Evolutionary conservation across 2,797 vertebrate genomes (phyloP).

Genomic region (Aulostomus chinensis): DNA sequence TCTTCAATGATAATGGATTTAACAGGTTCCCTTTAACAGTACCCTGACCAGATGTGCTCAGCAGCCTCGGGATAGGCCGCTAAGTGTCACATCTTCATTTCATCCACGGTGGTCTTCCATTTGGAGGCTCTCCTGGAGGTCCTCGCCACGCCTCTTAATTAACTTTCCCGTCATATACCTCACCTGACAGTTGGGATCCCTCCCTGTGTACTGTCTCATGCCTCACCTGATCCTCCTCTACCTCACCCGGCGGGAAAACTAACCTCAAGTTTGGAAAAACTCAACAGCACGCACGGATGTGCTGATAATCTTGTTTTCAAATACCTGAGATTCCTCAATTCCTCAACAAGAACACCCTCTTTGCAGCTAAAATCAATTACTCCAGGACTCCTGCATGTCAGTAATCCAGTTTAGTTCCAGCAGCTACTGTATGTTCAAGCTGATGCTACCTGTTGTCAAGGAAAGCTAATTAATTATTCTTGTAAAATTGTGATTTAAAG

Average conservation of each 20-base stretch:
- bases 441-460: too few relatives aligned
- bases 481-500: too few relatives aligned
- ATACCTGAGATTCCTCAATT: too few relatives aligned
- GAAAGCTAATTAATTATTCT: too few relatives aligned
- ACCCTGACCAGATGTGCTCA: slow-evolving; percentile 65
- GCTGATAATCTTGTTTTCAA: slow-evolving; percentile 9
- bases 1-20: slow-evolving; percentile 68
- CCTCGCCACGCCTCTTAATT: slow-evolving; percentile 4
- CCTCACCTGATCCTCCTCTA: not conserved
- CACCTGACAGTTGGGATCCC: slow-evolving; percentile 11
- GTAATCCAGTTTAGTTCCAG: too few relatives aligned
- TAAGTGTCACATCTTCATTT: slow-evolving; percentile 55
- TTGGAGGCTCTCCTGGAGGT: slow-evolving; percentile 48
- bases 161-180: slow-evolving; percentile 19
- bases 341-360: too few relatives aligned
- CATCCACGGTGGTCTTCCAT: slow-evolving; percentile 46
- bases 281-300: not conserved
- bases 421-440: too few relatives aligned
- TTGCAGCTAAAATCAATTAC: too few relatives aligned
- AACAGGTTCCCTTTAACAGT: slow-evolving; percentile 55
- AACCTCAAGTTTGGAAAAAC: too few relatives aligned
- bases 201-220: too few relatives aligned
- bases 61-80: slow-evolving; percentile 41
- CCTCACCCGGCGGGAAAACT: too few relatives aligned
- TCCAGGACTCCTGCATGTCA: too few relatives aligned